Base-by-base conservation (phyloP, 2,888 invertebrate species). In the Caenorhabditis plicata region DNA sequence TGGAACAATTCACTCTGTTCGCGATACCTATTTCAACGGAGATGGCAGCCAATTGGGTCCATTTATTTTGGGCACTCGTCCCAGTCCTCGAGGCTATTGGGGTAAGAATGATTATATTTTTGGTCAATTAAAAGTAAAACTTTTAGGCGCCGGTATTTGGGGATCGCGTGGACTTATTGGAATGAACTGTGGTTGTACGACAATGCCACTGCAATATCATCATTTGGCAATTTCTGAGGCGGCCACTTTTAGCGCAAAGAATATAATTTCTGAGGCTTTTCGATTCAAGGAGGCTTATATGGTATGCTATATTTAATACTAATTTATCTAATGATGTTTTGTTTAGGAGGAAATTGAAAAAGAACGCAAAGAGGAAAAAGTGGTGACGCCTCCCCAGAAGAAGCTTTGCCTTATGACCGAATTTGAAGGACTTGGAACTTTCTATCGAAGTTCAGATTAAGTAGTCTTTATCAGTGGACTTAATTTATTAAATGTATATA, bases 101-200 rank as follows among this genome's bases (percentile, higher is more conserved):
- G 64, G 64, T 64, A 66, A 64, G 31, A 31, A 31, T 42, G 42
- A 51, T 60, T 50, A 55, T 51, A 27, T 43, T 67, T 49, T 56
- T 65, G n/a, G n/a, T n/a, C n/a, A n/a, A n/a, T n/a, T n/a, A n/a
- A 55, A 57, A 3, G 19, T 54, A 31, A 62, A 56, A 66, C 42
- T 58, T 64, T 57, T 61, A 64, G 64, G 64, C 43, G 64, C 22
- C 32, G 64, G 56, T 22, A 20, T 44, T 15, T 64, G 64, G 63
- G 57, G 64, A 17, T 2, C 63, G 2, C 35, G 43, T 29, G 57
- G 64, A 27, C 64, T 64, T 1, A 35, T 64, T 26, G 64, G 64
- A 19, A 64, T 64, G 47, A 66, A 64, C 35, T 42, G 26, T 23
- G 64, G 55, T 0, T 51, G 51, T 29, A 66, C 64, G 1, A 66